phyloP scores from a whole-genome alignment of 2,797 vertebrate species.

The Sebastes kiyomatsui region DNA sequence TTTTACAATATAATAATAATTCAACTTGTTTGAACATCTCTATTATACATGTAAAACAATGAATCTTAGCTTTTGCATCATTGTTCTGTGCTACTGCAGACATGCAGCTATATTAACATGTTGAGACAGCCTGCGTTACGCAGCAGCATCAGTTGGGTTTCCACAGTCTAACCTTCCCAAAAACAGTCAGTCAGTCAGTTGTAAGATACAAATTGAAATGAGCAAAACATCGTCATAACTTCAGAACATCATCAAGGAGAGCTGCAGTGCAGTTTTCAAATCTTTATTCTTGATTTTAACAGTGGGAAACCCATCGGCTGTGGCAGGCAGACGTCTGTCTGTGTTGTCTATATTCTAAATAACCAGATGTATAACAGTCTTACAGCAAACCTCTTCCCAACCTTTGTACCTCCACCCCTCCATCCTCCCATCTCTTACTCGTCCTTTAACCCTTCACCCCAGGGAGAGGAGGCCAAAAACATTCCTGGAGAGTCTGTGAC shows the following conservation, averaged over 20 bases:
- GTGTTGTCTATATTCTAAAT: neutral
- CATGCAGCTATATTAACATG: neutral
- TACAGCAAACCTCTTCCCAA: neutral
- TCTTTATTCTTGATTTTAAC: neutral
- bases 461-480: slow-evolving; percentile 97
- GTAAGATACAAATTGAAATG: neutral
- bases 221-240: neutral
- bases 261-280: neutral
- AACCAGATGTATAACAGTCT: neutral
- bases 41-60: neutral
- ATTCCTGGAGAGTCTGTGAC: slow-evolving; percentile 96
- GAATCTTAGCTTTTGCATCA: neutral
- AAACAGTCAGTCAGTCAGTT: neutral
- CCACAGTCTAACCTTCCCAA: neutral
- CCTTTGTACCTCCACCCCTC: neutral
- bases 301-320: neutral
- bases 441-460: slow-evolving; percentile 10
- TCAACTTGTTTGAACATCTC: neutral
- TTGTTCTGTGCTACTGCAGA: neutral
- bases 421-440: neutral
- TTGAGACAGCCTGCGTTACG: neutral
- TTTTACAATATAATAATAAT: neutral
- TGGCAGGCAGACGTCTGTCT: neutral
- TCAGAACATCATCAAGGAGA: neutral
- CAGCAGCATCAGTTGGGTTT: slow-evolving; percentile 2